These are phyloP conservation scores for Callospermophilus lateralis DNA, from an alignment of 2,113 vertebrate species.

Conservation along the genomic window DNA sequence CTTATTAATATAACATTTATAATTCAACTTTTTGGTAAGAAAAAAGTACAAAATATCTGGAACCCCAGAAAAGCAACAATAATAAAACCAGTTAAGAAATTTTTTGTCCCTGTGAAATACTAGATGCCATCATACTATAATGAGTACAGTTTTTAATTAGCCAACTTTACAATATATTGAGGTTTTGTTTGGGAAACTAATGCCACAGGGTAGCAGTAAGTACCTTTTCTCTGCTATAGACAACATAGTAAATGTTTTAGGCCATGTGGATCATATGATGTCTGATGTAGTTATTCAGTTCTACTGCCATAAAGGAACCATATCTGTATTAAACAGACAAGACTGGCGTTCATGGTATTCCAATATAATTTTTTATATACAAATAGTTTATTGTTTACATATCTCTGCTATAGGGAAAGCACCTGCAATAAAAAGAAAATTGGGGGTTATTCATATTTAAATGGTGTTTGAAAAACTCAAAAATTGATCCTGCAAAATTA, in stretches of 20 bases:
- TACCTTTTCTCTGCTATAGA: neutral
- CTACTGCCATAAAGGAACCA: neutral
- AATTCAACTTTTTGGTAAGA: neutral
- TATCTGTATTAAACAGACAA: neutral
- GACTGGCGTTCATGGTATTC: neutral
- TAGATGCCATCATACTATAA: neutral
- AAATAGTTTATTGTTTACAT: neutral
- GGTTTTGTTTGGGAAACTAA: neutral
- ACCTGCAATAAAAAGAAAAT: neutral
- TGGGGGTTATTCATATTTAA: neutral
- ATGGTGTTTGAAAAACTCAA: neutral
- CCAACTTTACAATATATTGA: neutral
- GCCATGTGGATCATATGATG: neutral
- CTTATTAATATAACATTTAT: neutral
- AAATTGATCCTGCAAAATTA: neutral
- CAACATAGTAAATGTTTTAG: neutral
- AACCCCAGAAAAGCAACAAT: neutral
- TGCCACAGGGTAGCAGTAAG: neutral
- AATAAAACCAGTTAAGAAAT: neutral
- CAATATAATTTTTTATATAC: neutral
- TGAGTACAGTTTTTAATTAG: neutral
- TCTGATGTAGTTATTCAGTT: neutral
- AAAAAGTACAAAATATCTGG: neutral
- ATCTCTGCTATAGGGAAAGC: neutral
- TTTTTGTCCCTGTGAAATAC: neutral